Base-by-base conservation (phyloP, 2,888 invertebrate species). In the Agrochola lota region DNA sequence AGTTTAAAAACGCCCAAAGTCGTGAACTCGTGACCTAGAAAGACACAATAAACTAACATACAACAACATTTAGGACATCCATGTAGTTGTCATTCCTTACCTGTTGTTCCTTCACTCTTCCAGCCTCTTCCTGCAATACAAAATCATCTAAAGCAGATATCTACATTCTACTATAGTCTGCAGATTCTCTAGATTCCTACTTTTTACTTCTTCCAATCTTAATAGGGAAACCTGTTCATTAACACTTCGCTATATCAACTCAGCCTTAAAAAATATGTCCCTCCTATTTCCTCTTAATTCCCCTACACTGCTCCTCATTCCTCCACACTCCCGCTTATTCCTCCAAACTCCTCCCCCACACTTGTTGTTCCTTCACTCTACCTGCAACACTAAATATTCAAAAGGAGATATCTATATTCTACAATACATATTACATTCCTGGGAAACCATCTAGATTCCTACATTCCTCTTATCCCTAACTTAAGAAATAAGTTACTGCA, bases 91-190 rank as follows among this genome's bases (percentile, higher is more conserved):
- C 74, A 66, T 52, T 17, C 43, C 78, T 80, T 78, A 80, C 78
- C 81, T 80, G 74, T 6, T 73, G 81, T 46, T 80, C 79, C 66
- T 81, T 75, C 20, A 74, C n/a, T 74, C 46, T 74, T 74, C 81
- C 82, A 43, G 76, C 6, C 66, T 69, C 74, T 70, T 63, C 83
- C 82, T 70, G 69, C 52, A 60, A 74, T 55, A 67, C 67, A 66
- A 67, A 73, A 79, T 74, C 52, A 74, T 68, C 77, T 77, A 77
- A 78, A 77, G 59, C 77, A 77, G 30, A 8, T 77, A 78, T 77
- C 76, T 77, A 78, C 78, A 59, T 26, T 35, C 76, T 57, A 77
- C 64, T 59, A 59, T 23, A 78, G 40, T 17, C 46, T 74, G 43
- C 57, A 30, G 9, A 46, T 30, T 6, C 57, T 11, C 11, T 2